A percentile compares a stretch with the other conserved stretches of the same genome.
Evolutionary conservation across 1,140 invertebrate species (phyloP).

Genomic region (Drosophila mayri): DNA sequence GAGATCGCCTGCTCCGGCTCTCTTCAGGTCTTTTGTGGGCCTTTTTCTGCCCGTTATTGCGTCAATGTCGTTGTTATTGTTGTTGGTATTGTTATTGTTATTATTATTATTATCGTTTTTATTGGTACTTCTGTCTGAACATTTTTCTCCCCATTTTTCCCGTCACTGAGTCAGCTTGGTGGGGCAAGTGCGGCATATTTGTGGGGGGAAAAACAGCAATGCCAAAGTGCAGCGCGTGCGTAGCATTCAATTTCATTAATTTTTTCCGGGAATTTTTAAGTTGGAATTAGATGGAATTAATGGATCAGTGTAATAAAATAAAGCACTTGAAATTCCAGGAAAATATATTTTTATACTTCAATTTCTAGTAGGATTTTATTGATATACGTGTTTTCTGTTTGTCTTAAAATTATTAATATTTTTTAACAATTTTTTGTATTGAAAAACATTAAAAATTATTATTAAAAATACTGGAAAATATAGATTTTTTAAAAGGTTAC

Average conservation of each 20-base stretch:
- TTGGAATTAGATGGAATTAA: not conserved
- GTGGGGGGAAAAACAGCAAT: not conserved
- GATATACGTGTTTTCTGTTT: not conserved
- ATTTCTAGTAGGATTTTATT: not conserved
- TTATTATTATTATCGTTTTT: conserved; percentile 42
- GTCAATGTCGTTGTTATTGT: conserved; percentile 48
- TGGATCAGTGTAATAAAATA: not conserved
- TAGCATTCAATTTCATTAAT: conserved; percentile 46
- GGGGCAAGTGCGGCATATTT: not conserved
- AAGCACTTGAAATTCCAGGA: not conserved
- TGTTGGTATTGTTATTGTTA: conserved; percentile 51
- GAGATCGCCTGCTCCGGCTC: not conserved
- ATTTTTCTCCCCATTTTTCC: conserved; percentile 14
- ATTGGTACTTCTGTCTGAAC: conserved; percentile 32
- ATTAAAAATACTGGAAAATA: too few relatives aligned
- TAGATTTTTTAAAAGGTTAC: too few relatives aligned
- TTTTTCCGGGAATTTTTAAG: conserved; percentile 17
- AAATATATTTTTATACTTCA: not conserved
- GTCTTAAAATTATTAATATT: too few relatives aligned
- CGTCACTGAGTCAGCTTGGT: conserved; percentile 27
- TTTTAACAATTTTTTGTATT: too few relatives aligned
- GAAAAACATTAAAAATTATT: too few relatives aligned
- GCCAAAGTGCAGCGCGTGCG: conserved; percentile 43
- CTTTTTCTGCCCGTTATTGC: conserved; percentile 41
- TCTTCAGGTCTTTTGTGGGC: conserved; percentile 24